A percentile compares a stretch with the other conserved stretches of the same genome.
phyloP scores from a whole-genome alignment of 2,797 vertebrate genomes.

The Aeoliscus strigatus region DNA sequence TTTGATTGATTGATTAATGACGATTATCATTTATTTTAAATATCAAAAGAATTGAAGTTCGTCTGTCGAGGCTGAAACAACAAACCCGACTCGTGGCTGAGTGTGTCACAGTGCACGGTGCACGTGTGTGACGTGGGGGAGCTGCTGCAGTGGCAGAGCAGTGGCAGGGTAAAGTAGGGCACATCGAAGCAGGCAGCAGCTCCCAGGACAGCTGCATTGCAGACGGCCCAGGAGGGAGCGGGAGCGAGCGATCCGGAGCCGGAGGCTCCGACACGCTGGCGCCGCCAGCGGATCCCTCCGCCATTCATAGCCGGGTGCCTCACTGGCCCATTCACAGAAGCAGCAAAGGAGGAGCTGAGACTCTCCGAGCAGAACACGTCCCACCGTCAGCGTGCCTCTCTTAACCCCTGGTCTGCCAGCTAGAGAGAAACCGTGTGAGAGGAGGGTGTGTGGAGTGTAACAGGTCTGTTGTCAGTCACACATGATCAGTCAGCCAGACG shows the following conservation, averaged over 20 bases:
- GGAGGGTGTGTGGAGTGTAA: too few relatives aligned
- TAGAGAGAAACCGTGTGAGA: too few relatives aligned
- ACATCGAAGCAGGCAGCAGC: conserved; percentile 69
- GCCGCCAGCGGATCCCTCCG: conserved; percentile 62
- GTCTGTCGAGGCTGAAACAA: conserved; percentile 1
- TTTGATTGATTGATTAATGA: too few relatives aligned
- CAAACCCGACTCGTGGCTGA: too few relatives aligned
- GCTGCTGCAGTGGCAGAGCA: conserved; percentile 77
- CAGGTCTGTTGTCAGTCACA: too few relatives aligned
- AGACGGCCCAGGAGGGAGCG: conserved; percentile 82
- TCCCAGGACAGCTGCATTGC: conserved; percentile 90
- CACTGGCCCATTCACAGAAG: conserved; percentile 75
- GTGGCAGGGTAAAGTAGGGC: conserved; percentile 82
- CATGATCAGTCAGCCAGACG: too few relatives aligned
- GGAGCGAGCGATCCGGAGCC: conserved; percentile 74
- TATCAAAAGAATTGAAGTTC: conserved; percentile 1
- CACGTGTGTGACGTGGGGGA: conserved; percentile 33
- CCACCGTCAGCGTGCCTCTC: conserved; percentile 61
- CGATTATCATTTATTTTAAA: too few relatives aligned
- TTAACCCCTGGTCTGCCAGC: conserved; percentile 55
- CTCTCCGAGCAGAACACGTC: conserved; percentile 61
- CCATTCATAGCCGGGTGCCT: conserved; percentile 72
- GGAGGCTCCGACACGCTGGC: conserved; percentile 46
- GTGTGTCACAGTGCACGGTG: too few relatives aligned
- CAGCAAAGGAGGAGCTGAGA: conserved; percentile 67